Percentiles rank a stretch among this genome's conserved stretches.
These are phyloP conservation scores for Vulpes vulpes DNA, from an alignment of 2,113 vertebrate species.

Conservation along the genomic window DNA sequence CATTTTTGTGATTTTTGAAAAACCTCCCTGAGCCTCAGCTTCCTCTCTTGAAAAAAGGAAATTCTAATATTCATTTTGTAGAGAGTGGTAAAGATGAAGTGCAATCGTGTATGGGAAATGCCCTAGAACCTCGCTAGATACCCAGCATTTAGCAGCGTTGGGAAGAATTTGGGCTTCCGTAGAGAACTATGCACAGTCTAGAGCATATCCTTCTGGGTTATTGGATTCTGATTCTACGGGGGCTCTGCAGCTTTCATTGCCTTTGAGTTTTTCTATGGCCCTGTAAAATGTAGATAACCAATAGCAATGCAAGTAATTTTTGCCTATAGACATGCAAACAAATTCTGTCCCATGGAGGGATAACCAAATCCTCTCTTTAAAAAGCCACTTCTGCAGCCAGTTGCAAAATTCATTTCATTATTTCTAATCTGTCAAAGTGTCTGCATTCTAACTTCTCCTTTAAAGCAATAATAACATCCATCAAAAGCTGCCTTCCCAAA, in stretches of 20 bases:
- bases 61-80: neutral
- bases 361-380: neutral
- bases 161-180: neutral
- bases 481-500: neutral
- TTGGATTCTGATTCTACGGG: neutral
- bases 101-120: neutral
- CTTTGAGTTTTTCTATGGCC: neutral
- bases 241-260: neutral
- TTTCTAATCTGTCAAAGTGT: neutral
- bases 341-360: neutral
- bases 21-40: neutral
- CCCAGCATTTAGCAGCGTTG: neutral
- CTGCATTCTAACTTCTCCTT: constrained; percentile 4
- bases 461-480: neutral
- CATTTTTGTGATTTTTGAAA: neutral
- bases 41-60: constrained; percentile 32
- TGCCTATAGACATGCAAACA: constrained; percentile 42
- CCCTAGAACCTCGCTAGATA: neutral
- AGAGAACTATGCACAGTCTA: neutral
- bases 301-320: neutral
- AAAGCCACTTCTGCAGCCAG: neutral
- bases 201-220: neutral
- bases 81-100: neutral
- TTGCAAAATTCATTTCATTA: constrained; percentile 38
- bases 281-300: neutral